Evolutionary conservation across 2,113 vertebrate genomes (phyloP).

Genomic region (Sigmodon hispidus): DNA sequence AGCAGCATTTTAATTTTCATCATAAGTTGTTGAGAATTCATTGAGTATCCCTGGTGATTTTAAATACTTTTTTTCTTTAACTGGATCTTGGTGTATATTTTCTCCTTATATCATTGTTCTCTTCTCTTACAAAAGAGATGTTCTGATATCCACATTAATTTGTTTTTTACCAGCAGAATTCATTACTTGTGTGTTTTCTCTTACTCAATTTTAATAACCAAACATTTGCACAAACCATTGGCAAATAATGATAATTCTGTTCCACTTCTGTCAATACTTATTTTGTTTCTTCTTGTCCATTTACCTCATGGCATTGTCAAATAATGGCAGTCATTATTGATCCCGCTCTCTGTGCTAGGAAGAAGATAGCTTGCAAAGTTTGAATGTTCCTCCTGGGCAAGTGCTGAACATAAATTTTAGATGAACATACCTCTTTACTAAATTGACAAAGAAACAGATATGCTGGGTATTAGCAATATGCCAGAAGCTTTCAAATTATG

Average conservation of each 20-base stretch:
- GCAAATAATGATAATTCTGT: slow-evolving; percentile 37
- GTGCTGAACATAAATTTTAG: neutral
- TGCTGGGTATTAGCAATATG: neutral
- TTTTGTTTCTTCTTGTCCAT: neutral
- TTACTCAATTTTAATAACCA: slow-evolving; percentile 1
- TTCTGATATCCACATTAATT: neutral
- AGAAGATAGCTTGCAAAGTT: neutral
- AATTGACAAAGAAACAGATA: neutral
- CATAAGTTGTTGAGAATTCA: neutral
- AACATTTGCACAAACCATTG: neutral
- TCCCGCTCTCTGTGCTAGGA: neutral
- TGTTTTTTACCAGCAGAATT: neutral
- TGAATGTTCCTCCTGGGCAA: neutral
- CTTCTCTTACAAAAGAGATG: neutral
- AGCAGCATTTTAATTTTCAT: slow-evolving; percentile 1
- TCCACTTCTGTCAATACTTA: slow-evolving; percentile 38
- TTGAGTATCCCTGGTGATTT: neutral
- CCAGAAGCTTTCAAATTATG: neutral
- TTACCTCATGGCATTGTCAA: neutral
- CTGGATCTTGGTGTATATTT: neutral
- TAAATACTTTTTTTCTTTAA: neutral
- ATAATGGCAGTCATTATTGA: neutral
- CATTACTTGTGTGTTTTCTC: neutral
- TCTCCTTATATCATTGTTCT: neutral
- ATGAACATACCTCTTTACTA: neutral